Conservation (phyloP, 1,140 invertebrate genomes). For the Agrilus planipennis region DNA sequence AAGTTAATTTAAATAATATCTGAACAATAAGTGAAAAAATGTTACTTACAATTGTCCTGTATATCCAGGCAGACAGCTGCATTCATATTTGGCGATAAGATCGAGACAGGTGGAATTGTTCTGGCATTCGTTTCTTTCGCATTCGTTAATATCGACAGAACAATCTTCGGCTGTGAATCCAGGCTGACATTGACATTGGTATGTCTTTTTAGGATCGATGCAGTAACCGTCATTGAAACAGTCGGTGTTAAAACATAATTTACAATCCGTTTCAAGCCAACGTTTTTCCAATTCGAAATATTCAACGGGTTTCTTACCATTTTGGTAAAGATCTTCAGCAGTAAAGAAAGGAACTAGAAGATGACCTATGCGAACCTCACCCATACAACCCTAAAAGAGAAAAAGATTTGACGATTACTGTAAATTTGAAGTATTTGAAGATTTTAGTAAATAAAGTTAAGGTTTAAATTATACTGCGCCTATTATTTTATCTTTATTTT, state of each 20-base stretch:
- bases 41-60: constrained; percentile 56
- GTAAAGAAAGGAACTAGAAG: constrained; percentile 83
- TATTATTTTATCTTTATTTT: no score
- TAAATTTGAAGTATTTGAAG: no score
- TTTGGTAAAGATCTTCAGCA: constrained; percentile 55
- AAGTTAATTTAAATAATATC: no score
- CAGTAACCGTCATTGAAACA: constrained; percentile 80
- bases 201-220: constrained; percentile 57
- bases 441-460: no score
- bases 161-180: constrained; percentile 72
- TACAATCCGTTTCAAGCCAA: constrained; percentile 42
- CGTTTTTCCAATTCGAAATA: constrained; percentile 46
- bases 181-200: constrained; percentile 68
- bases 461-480: no score
- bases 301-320: constrained; percentile 38
- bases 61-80: constrained; percentile 62
- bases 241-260: constrained; percentile 71
- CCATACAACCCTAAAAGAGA: constrained; percentile 65
- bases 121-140: constrained; percentile 54
- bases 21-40: no score
- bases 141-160: constrained; percentile 68
- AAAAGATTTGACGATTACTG: no score
- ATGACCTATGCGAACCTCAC: constrained; percentile 75
- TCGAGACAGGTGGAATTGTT: constrained; percentile 69
- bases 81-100: constrained; percentile 65